Base-by-base conservation (phyloP, 1,140 invertebrate species). In the Camponotus vicinus region DNA sequence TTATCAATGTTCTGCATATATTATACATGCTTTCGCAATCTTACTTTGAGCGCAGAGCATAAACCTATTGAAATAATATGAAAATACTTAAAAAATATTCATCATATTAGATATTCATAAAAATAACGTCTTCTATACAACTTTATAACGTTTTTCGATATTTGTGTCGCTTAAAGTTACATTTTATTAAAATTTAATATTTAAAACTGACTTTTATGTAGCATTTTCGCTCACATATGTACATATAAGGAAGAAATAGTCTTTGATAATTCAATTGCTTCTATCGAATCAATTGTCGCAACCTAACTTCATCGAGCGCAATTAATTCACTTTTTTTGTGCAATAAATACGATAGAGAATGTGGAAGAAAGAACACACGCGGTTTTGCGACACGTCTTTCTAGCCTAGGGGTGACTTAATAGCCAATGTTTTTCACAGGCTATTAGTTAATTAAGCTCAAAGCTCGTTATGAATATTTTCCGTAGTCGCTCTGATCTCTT, bases 381-480 rank as follows among this genome's bases (percentile, higher is more conserved):
- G 27, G 13, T 4, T 64, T 45, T 8, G 42, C 9, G 11, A 5
- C 6, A 18, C 34, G 59, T 63, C 11, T 40, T 52, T 21, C 34
- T 86, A 37, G 32, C 55, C 37, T 64, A 27, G 27, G 77, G 42
- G 27, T 52, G 45, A 87, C 34, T 84, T 18, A 40, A 21, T 40
- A 88, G 77, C 75, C 45, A 87, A 88, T 76, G 63, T 89, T 76
- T 86, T 32, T 89, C 87, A 88, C 86, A 76, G 42, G 5, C n/a
- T 34, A 40, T 69, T 64, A 85, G 32, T 32, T 1, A 42, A 13
- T 13, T 49, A 67, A 57, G 49, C 75, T 93, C 96, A 97, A 88
- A 97, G 95, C 95, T 98, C 97, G 92, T 96, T 98, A 93, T 98
- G 97, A 89, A 96, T 95, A 78, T 97, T 97, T 95, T 98, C 97